phyloP scores from a whole-genome alignment of 2,113 vertebrate species.

The Sakesphorus luctuosus region DNA sequence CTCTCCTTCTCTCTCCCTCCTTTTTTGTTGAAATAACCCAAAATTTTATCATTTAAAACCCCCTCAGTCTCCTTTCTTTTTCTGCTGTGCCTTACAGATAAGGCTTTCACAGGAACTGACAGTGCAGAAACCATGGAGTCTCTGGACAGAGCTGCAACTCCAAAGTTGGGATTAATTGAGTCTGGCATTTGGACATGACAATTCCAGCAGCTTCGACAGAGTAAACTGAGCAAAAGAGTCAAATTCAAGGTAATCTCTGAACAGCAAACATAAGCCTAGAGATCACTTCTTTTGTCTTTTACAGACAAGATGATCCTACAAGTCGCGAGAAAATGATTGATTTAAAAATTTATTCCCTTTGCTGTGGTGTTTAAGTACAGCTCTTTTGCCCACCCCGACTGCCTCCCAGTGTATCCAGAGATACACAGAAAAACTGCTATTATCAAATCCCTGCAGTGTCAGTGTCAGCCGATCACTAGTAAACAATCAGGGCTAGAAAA shows the following conservation, averaged over 20 bases:
- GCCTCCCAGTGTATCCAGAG: too few relatives aligned
- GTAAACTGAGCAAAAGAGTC: conserved; percentile 22
- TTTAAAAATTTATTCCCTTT: neutral
- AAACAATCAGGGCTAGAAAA: conserved; percentile 61
- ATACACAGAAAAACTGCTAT: neutral
- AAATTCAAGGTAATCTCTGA: conserved; percentile 19
- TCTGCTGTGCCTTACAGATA: neutral
- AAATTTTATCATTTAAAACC: neutral
- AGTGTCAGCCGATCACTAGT: conserved; percentile 29
- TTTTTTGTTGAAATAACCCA: neutral
- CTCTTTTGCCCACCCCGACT: neutral
- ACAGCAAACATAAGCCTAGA: neutral
- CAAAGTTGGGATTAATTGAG: neutral
- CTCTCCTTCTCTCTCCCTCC: too few relatives aligned
- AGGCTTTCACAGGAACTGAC: neutral
- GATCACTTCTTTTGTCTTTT: conserved; percentile 5
- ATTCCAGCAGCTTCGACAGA: neutral
- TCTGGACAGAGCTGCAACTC: neutral
- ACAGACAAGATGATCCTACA: neutral
- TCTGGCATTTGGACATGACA: neutral
- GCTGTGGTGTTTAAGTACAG: neutral
- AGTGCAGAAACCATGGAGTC: neutral
- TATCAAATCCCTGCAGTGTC: neutral
- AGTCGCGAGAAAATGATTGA: neutral
- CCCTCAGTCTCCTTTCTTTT: neutral